phyloP scores from a whole-genome alignment of 1,140 invertebrate genomes.

The Coenobita brevimanus region DNA sequence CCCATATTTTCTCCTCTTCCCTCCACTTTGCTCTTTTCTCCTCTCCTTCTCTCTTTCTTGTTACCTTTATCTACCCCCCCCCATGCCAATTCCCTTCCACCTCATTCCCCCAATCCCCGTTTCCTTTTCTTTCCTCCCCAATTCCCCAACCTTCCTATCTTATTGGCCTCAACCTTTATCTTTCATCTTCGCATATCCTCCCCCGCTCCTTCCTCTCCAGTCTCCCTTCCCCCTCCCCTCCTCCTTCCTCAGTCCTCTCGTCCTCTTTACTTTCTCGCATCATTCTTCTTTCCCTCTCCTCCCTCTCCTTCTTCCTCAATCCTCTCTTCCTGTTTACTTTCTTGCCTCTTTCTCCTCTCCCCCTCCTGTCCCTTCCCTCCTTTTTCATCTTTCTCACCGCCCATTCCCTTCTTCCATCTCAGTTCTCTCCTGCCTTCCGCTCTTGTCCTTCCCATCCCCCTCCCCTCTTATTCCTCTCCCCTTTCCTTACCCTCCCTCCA shows the following conservation, averaged over 20 bases:
- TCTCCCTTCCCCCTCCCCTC: neutral
- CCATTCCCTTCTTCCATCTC: neutral
- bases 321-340: neutral
- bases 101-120: constrained; percentile 1
- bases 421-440: neutral
- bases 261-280: neutral
- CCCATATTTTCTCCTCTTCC: neutral
- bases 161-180: neutral
- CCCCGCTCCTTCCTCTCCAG: neutral
- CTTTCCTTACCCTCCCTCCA: neutral
- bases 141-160: no score
- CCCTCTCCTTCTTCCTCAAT: neutral
- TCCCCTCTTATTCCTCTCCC: neutral
- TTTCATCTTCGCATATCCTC: neutral
- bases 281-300: neutral
- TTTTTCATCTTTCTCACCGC: neutral
- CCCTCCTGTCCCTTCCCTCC: neutral
- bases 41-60: neutral
- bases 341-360: neutral
- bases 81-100: neutral
- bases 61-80: neutral
- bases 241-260: neutral
- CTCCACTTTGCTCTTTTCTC: neutral
- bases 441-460: neutral
- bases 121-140: no score